phyloP scores from a whole-genome alignment of 2,888 invertebrate genomes.

The Aspidapion aeneum region DNA sequence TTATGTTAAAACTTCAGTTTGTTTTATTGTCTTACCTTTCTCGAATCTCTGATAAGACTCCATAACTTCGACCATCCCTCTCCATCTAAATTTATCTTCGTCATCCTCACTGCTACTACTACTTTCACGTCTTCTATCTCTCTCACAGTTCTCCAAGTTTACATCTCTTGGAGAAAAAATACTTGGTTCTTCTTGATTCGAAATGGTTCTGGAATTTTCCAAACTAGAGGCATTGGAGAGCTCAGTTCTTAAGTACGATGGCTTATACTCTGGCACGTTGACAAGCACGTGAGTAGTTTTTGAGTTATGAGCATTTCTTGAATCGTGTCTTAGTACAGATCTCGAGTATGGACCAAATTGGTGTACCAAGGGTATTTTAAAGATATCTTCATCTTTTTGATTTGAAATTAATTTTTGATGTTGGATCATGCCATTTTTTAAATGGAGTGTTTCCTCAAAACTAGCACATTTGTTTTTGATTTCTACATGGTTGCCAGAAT shows the following conservation, averaged over 20 bases:
- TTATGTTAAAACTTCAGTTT: no score
- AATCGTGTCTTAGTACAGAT: background rate
- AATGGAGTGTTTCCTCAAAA: background rate
- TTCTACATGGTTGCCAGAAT: background rate
- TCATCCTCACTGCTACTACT: constrained; percentile 16
- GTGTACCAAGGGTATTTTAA: constrained; percentile 15
- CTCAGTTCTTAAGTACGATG: background rate
- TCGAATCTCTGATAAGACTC: constrained; percentile 54
- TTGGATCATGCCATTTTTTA: background rate
- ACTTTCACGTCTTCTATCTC: constrained; percentile 18
- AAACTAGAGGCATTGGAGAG: no score
- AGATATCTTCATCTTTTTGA: constrained; percentile 14
- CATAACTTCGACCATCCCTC: constrained; percentile 51
- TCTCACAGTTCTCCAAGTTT: constrained; percentile 15
- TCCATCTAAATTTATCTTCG: constrained; percentile 44
- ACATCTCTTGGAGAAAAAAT: constrained; percentile 3
- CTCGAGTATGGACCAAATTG: constrained; percentile 5
- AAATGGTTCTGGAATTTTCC: no score
- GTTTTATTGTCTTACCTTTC: no score
- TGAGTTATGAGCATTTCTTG: background rate
- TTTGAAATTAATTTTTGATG: constrained; percentile 35
- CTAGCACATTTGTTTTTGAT: background rate
- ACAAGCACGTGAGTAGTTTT: background rate
- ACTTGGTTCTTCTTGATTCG: constrained; percentile 8
- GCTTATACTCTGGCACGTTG: background rate